These are phyloP conservation scores for Tribolium madens DNA, from an alignment of 1,140 invertebrate species.

Conservation along the genomic window DNA sequence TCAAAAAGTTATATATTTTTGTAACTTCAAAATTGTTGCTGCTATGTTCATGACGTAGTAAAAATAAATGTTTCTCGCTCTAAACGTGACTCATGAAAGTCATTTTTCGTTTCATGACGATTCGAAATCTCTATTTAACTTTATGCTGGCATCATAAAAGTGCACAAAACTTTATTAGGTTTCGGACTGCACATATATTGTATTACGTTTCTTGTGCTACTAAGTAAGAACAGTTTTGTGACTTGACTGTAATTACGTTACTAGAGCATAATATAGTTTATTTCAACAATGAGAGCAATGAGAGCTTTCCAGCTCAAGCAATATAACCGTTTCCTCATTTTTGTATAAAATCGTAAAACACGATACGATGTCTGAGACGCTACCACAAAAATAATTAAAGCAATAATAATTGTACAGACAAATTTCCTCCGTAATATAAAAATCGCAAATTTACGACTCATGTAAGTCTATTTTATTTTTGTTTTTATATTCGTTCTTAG, in stretches of 20 bases:
- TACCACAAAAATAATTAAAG: conserved; percentile 19
- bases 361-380: background rate
- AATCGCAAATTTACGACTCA: conserved; percentile 5
- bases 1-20: background rate
- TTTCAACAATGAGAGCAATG: background rate
- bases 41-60: background rate
- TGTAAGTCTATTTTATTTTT: conserved; percentile 24
- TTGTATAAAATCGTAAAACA: conserved; percentile 19
- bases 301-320: background rate
- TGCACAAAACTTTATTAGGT: background rate
- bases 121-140: background rate
- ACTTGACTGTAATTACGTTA: conserved; percentile 3
- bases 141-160: background rate
- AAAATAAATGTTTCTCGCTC: background rate
- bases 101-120: background rate
- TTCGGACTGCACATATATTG: background rate
- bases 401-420: conserved; percentile 18
- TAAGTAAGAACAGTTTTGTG: background rate
- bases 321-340: conserved; percentile 2
- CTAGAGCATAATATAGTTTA: background rate
- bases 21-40: background rate
- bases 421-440: background rate
- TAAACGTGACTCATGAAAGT: background rate
- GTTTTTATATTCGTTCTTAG: conserved; percentile 32
- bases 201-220: background rate